A percentile compares a stretch with the other conserved stretches of the same genome.
These are phyloP conservation scores for Chlamydotis undulata DNA, from an alignment of 2,113 vertebrate genomes.

Conservation along the genomic window DNA sequence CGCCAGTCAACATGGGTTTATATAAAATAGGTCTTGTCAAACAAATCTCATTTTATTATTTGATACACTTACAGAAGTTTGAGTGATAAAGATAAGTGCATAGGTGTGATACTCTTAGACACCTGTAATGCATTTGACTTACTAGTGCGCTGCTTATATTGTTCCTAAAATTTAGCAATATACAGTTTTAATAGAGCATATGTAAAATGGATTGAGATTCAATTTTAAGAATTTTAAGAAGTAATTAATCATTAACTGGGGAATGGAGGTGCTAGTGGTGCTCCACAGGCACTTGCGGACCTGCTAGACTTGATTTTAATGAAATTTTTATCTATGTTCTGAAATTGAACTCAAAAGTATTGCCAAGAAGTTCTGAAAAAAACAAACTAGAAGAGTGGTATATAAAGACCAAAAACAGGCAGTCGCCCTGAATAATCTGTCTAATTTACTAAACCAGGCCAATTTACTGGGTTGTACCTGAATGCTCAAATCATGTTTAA, in stretches of 20 bases:
- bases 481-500: slow-evolving; percentile 53
- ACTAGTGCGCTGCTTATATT: background rate
- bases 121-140: background rate
- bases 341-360: background rate
- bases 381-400: background rate
- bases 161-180: background rate
- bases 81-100: slow-evolving; percentile 6
- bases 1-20: slow-evolving; percentile 36
- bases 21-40: slow-evolving; percentile 45
- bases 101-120: background rate
- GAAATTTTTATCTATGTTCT: background rate
- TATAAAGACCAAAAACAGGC: background rate
- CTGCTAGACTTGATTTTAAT: background rate
- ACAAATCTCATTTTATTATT: slow-evolving; percentile 44
- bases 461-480: slow-evolving; percentile 17
- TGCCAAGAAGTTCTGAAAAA: background rate
- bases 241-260: background rate
- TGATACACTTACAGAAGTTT: slow-evolving; percentile 22
- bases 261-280: background rate
- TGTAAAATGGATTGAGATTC: background rate
- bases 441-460: background rate
- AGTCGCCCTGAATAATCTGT: background rate
- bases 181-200: background rate
- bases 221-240: background rate
- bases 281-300: background rate